Evolutionary conservation across 2,113 vertebrate species (phyloP), one percentile per base, ranked within the genome.

Genomic region (Syngnathoides biaculeatus): DNA sequence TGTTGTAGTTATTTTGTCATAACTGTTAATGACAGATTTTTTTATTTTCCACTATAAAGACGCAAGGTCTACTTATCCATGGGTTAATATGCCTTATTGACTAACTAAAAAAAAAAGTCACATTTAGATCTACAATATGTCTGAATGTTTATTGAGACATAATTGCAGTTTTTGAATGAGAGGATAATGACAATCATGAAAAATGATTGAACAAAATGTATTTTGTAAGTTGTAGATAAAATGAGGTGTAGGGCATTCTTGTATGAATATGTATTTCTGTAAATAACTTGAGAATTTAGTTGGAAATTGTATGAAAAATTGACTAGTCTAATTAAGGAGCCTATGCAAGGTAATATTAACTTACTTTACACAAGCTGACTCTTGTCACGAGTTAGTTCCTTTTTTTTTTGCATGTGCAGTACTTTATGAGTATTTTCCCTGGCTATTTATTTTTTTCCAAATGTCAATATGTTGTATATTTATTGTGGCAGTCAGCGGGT

Each of bases 31-130:
- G 57, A 56, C 59, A 59, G 14, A 58, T 57, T 20, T 73, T 71
- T 62, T 79, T 35, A 6, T 35, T 35, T 65, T 17, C 27, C 59
- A 65, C 55, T 64, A 65, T 71, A 65, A 56, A 2, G 67, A 27
- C 56, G 64, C 69, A 56, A 67, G 47, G 47, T 69, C 63, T 59
- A 20, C 8, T 62, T 50, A 43, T 80, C 73, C 75, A 75, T 15
- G 72, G 60, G 78, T 77, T 26, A 72, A 73, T 72, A 74, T 79
- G 85, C 86, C 86, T 89, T 87, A 87, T 69, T 65, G 60, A 85
- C 26, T 48, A 74, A 81, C 52, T 40, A n/a, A 64, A 14, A 45
- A 45, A 45, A 45, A 45, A 45, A 5, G 19, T 48, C 71, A 14
- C 26, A 57, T 57, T 57, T 57, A 27, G 14, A 30, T 57, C 55